Percentiles rank a stretch among this genome's conserved stretches.
phyloP scores from a whole-genome alignment of 1,140 invertebrate species.

The Zeugodacus cucurbitae region DNA sequence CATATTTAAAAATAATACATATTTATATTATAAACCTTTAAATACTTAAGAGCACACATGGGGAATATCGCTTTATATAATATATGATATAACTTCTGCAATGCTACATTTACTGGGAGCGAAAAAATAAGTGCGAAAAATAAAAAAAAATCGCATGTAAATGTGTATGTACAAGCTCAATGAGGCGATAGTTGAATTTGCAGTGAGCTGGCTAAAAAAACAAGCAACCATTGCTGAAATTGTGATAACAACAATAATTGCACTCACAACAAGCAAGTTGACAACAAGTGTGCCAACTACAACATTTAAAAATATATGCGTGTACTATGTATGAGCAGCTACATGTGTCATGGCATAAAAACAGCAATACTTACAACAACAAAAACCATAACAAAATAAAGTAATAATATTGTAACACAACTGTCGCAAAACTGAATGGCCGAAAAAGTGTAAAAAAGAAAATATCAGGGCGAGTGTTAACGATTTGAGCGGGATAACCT shows the following conservation, averaged over 20 bases:
- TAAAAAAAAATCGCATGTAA: neutral
- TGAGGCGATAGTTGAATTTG: neutral
- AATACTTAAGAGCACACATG: neutral
- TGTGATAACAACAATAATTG: conserved; percentile 25
- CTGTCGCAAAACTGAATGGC: neutral
- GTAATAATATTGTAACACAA: conserved; percentile 4
- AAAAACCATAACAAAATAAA: neutral
- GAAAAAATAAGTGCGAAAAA: no score
- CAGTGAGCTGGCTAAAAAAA: neutral
- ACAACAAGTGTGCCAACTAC: neutral
- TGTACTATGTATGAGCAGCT: neutral
- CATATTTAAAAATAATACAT: no score
- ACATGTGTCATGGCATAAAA: neutral
- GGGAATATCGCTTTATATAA: neutral
- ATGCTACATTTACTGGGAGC: no score
- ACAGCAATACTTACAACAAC: neutral
- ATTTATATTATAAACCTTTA: neutral
- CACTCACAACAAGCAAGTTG: neutral
- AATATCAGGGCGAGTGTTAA: neutral
- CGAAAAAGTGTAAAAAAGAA: neutral
- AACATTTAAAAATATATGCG: neutral
- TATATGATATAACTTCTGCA: neutral
- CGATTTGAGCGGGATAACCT: neutral
- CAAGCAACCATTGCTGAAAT: neutral
- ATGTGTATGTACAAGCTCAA: neutral